Evolutionary conservation across 2,888 invertebrate genomes (phyloP).

Genomic region (Sphecodes monilicornis): DNA sequence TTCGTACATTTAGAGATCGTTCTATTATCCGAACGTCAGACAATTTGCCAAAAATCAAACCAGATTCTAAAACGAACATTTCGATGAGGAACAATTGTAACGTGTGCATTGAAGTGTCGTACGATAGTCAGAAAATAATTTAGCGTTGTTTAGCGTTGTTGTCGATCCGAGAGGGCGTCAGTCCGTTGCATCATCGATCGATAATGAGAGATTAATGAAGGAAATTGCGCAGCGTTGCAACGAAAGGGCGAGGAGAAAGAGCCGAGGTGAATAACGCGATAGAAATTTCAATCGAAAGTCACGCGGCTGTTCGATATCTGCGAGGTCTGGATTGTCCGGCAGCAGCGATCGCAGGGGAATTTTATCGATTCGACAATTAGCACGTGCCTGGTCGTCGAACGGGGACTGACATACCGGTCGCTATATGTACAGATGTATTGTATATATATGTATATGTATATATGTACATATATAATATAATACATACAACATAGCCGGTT

Average conservation of each 20-base stretch:
- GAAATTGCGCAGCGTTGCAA: neutral
- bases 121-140: neutral
- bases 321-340: slow-evolving; percentile 23
- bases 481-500: neutral
- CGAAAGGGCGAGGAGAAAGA: slow-evolving; percentile 1
- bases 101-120: neutral
- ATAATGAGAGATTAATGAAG: neutral
- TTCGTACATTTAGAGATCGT: too few species aligned
- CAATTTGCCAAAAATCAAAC: too few species aligned
- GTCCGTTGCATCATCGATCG: neutral
- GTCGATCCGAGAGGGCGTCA: neutral
- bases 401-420: neutral
- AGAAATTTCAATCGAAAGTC: slow-evolving; percentile 51
- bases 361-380: slow-evolving; percentile 21
- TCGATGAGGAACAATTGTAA: neutral
- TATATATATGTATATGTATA: too few species aligned
- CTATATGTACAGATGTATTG: too few species aligned
- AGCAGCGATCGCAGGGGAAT: slow-evolving; percentile 11
- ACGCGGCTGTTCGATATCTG: slow-evolving; percentile 30
- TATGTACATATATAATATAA: neutral
- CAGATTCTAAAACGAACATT: neutral
- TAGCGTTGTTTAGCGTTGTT: neutral
- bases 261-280: slow-evolving; percentile 47
- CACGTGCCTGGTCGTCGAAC: neutral
- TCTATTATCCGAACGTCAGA: too few species aligned